These are phyloP conservation scores for Psittacula derbiana DNA, from an alignment of 2,797 vertebrate species.

Conservation along the genomic window DNA sequence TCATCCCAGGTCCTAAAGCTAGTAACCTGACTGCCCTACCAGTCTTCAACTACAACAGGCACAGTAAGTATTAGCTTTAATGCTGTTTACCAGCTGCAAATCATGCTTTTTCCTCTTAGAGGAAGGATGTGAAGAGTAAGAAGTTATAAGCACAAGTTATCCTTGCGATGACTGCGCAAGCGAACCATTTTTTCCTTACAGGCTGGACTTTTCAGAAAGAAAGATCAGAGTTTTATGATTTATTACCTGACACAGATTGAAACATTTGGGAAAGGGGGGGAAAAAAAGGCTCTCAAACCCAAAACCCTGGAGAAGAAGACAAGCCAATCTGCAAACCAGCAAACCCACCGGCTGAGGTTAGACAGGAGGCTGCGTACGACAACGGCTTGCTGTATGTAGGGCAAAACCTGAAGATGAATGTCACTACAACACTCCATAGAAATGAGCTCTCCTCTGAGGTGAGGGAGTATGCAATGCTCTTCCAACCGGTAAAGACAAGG, in stretches of 20 bases:
- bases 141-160: background rate
- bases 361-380: background rate
- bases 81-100: background rate
- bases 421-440: conserved; percentile 35
- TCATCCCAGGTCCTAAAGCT: background rate
- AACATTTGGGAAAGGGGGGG: conserved; percentile 24
- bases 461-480: conserved; percentile 36
- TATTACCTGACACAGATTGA: conserved; percentile 70
- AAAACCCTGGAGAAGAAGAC: conserved; percentile 55
- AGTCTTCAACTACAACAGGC: background rate
- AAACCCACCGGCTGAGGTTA: conserved; percentile 26
- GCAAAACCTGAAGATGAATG: conserved; percentile 37
- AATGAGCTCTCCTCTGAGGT: conserved; percentile 41
- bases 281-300: conserved; percentile 39
- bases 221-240: conserved; percentile 67
- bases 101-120: background rate
- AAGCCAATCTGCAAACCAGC: conserved; percentile 43
- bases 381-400: background rate
- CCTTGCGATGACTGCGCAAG: background rate
- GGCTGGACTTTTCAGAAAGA: conserved; percentile 55
- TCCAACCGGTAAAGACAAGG: conserved; percentile 49
- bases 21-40: background rate
- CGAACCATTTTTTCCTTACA: conserved; percentile 17
- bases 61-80: background rate
- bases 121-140: background rate